Base-by-base conservation (phyloP, 2,888 invertebrate species). In the Eilema griseolum region DNA sequence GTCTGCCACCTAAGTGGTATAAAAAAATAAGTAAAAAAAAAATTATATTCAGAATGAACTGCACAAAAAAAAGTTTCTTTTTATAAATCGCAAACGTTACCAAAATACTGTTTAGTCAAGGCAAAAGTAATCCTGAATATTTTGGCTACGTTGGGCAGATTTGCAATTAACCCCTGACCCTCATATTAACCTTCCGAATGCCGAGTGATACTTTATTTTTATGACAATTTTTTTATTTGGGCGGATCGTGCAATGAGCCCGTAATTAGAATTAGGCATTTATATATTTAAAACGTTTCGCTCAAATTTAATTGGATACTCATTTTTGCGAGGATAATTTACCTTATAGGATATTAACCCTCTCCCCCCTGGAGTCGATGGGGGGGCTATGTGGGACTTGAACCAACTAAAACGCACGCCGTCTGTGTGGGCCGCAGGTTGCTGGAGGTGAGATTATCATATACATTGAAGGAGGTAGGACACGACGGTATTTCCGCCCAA, bases 161-260 rank as follows among this genome's bases (percentile, higher is more conserved):
- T 71, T 60, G 57, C 71, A 72, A 80, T 80, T 78, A 76, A 72
- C 71, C 66, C 62, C 14, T 64, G 69, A 76, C 74, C 78, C 67
- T 61, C 61, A 26, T 69, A 73, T 66, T 74, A 72, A 65, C 59
- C 61, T n/a, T 56, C 11, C 69, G 73, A 76, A 67, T 28, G 46
- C 57, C 61, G 60, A 74, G 24, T 20, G 60, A 61, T 61, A 63
- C 64, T 67, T 72, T 65, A 67, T 69, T 67, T 65, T 62, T 70
- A 68, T 65, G 46, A 20, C 24, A 56, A 60, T 68, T 37, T 65
- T 68, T 64, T 69, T 76, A 73, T 78, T 78, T 74, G 59, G 66
- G 71, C 23, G 67, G n/a, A 59, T 59, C 37, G 70, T 37, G 69
- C 52, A 65, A 60, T 60, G 52, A 24, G 31, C 26, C 12, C 16